A percentile compares a stretch with the other conserved stretches of the same genome.
Evolutionary conservation across 1,140 invertebrate species (phyloP).

Genomic region (Leptopilina boulardi): DNA sequence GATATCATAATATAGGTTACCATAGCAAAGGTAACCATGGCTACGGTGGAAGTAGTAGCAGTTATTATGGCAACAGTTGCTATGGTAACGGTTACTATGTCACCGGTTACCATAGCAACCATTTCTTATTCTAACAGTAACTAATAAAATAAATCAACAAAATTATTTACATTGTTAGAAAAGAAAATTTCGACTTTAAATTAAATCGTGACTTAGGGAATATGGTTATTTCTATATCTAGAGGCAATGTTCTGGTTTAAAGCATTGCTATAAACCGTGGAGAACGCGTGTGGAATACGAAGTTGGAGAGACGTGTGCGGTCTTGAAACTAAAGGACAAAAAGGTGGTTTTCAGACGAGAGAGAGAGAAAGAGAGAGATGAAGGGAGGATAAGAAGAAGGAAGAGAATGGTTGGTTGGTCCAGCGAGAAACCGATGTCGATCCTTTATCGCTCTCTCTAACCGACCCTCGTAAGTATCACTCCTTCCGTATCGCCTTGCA

Average conservation of each 20-base stretch:
- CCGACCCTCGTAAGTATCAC: conserved; percentile 44
- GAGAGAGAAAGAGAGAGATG: background rate
- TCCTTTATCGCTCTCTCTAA: conserved; percentile 48
- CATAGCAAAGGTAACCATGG: no score
- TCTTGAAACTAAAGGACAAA: background rate
- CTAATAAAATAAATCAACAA: no score
- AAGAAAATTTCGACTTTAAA: background rate
- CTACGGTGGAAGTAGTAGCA: no score
- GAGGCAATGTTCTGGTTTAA: conserved; percentile 22
- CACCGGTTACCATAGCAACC: no score
- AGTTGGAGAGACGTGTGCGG: conserved; percentile 26
- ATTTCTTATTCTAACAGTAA: no score
- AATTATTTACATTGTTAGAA: background rate
- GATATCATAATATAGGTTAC: no score
- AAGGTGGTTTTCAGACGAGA: background rate
- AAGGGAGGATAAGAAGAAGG: background rate
- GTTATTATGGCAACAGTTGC: no score
- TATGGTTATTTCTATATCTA: background rate
- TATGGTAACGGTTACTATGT: no score
- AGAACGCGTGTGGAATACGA: conserved; percentile 15
- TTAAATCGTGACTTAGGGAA: background rate
- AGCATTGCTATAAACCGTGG: conserved; percentile 7
- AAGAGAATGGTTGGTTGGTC: conserved; percentile 38
- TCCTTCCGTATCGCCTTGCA: conserved; percentile 39
- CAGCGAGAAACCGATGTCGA: conserved; percentile 49